Conservation (phyloP, 1,140 invertebrate genomes). For the Dryas iulia region DNA sequence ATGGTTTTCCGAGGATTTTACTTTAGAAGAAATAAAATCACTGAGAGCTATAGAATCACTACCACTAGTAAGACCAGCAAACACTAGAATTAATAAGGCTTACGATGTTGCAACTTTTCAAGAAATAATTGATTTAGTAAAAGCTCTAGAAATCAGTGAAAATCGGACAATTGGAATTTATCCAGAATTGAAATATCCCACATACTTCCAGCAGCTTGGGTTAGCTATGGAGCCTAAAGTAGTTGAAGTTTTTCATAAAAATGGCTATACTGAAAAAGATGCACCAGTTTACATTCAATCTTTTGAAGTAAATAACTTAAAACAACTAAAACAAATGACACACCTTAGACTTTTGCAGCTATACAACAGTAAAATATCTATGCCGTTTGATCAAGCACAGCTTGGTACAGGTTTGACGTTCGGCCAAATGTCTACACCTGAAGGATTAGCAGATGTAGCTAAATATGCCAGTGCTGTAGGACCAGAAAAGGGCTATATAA, state of each 20-base stretch:
- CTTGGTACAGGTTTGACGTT: slow-evolving; percentile 51
- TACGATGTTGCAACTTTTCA: slow-evolving; percentile 62
- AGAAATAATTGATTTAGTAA: slow-evolving; percentile 67
- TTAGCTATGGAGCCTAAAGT: slow-evolving; percentile 58
- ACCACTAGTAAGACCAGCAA: slow-evolving; percentile 53
- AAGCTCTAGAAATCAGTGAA: slow-evolving; percentile 57
- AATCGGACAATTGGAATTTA: slow-evolving; percentile 68
- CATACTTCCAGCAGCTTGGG: slow-evolving; percentile 53
- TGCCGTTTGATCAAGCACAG: slow-evolving; percentile 54
- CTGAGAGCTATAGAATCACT: slow-evolving; percentile 60
- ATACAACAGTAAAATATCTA: slow-evolving; percentile 36
- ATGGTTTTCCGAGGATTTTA: slow-evolving; percentile 74
- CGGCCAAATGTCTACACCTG: slow-evolving; percentile 55
- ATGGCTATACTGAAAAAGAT: slow-evolving; percentile 48
- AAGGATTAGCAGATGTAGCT: slow-evolving; percentile 56
- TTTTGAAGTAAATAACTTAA: slow-evolving; percentile 66
- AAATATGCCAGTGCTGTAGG: slow-evolving; percentile 64
- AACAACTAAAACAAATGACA: slow-evolving; percentile 61
- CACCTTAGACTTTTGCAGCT: slow-evolving; percentile 58
- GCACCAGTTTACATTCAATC: slow-evolving; percentile 66
- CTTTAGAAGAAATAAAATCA: slow-evolving; percentile 65
- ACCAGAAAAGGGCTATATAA: slow-evolving; percentile 64
- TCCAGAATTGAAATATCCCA: slow-evolving; percentile 66
- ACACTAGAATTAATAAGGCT: slow-evolving; percentile 55
- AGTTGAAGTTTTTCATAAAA: slow-evolving; percentile 57